phyloP scores from a whole-genome alignment of 1,140 invertebrate genomes.

The Drosophila paulistorum region DNA sequence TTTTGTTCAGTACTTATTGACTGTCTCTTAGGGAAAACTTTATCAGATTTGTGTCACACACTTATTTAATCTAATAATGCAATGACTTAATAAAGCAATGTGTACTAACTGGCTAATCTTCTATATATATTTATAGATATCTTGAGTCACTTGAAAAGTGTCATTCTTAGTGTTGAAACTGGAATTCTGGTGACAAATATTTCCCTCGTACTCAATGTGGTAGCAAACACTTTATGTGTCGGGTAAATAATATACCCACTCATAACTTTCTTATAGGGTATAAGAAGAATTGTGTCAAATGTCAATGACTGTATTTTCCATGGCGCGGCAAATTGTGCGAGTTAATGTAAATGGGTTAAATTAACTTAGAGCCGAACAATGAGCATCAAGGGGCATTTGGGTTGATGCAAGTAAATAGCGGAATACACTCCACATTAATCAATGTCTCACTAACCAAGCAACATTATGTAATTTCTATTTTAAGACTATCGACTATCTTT shows the following conservation, averaged over 20 bases:
- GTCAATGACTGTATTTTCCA: conserved; percentile 59
- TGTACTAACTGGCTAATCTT: no score
- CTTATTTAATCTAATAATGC: no score
- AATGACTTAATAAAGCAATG: no score
- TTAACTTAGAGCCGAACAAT: conserved; percentile 70
- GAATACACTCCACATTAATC: neutral
- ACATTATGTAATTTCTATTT: conserved; percentile 70
- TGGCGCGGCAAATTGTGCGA: conserved; percentile 71
- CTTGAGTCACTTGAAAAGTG: no score
- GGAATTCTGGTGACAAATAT: no score
- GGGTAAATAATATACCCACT: neutral
- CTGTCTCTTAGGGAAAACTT: no score
- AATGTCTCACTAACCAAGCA: conserved; percentile 1
- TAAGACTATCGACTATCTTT: conserved; percentile 35
- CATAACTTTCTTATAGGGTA: neutral
- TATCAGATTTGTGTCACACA: no score
- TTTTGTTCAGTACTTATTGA: no score
- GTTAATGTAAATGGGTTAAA: conserved; percentile 73
- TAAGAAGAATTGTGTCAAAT: conserved; percentile 66
- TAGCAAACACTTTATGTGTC: no score
- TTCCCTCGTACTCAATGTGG: no score
- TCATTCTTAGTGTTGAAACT: no score
- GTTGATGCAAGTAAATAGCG: conserved; percentile 25
- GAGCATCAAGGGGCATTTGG: conserved; percentile 18
- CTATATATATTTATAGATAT: no score